phyloP scores from a whole-genome alignment of 2,888 invertebrate genomes.

The Mylabris sibirica region DNA sequence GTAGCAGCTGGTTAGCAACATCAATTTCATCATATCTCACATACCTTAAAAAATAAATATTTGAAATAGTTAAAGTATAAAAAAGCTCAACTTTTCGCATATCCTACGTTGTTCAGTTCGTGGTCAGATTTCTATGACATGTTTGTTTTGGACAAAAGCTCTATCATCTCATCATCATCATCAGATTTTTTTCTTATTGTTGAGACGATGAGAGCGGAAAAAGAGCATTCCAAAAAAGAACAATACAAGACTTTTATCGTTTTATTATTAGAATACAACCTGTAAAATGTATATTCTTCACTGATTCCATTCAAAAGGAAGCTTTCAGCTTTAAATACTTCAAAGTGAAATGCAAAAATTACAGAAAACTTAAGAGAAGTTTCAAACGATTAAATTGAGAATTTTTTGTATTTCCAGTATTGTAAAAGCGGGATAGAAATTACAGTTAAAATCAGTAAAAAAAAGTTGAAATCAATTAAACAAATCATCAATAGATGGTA shows the following conservation, averaged over 20 bases:
- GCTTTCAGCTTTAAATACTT: background rate
- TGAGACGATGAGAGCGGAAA: background rate
- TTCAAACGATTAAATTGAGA: background rate
- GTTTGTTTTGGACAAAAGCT: background rate
- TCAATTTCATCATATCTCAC: conserved; percentile 16
- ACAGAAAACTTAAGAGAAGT: background rate
- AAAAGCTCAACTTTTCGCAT: conserved; percentile 19
- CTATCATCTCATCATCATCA: background rate
- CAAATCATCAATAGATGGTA: too few relatives aligned
- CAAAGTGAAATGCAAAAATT: background rate
- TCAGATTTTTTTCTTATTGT: background rate
- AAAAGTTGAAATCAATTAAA: too few relatives aligned
- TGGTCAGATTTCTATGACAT: background rate
- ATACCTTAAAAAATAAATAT: conserved; percentile 27
- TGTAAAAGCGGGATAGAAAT: too few relatives aligned
- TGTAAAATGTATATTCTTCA: background rate
- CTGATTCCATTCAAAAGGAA: background rate
- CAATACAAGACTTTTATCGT: background rate
- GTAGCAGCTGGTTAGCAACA: conserved; percentile 11
- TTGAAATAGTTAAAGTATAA: conserved; percentile 18
- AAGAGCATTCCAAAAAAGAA: background rate
- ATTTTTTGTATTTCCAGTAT: too few relatives aligned
- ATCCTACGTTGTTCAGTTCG: background rate
- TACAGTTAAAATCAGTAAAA: too few relatives aligned
- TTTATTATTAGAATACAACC: background rate